Evolutionary conservation across 1,140 invertebrate genomes (phyloP).

Genomic region (honey bee (Apis mellifera)): DNA sequence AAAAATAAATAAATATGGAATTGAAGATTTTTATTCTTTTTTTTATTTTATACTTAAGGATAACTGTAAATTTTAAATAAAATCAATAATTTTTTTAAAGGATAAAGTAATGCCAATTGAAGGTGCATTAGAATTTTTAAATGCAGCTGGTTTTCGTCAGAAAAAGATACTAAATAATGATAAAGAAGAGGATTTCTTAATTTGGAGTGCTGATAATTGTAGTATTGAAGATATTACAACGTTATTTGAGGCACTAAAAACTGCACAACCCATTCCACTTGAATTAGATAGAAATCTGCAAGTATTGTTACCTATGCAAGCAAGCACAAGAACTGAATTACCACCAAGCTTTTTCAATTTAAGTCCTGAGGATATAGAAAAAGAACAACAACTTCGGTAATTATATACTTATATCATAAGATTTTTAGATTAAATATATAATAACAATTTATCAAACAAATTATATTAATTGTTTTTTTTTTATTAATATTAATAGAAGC

Average conservation of each 20-base stretch:
- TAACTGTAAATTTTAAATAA: background rate
- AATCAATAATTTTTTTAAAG: slow-evolving; percentile 54
- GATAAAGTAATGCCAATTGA: slow-evolving; percentile 91
- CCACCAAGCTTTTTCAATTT: slow-evolving; percentile 92
- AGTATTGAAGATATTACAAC: slow-evolving; percentile 81
- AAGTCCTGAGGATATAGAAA: slow-evolving; percentile 90
- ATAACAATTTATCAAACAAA: slow-evolving; percentile 11
- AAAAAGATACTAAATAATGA: slow-evolving; percentile 82
- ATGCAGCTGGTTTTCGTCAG: slow-evolving; percentile 91
- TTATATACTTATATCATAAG: slow-evolving; percentile 22
- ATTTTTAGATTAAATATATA: background rate
- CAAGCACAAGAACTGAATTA: slow-evolving; percentile 85
- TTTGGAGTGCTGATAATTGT: slow-evolving; percentile 83
- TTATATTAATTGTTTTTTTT: slow-evolving; percentile 19
- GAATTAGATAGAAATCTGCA: slow-evolving; percentile 92
- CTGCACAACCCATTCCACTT: slow-evolving; percentile 90
- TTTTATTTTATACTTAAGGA: background rate
- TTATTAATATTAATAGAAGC: slow-evolving; percentile 80
- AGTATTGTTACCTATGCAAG: slow-evolving; percentile 91
- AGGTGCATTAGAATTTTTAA: slow-evolving; percentile 91
- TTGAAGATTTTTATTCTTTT: background rate
- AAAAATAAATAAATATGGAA: background rate
- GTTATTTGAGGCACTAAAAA: slow-evolving; percentile 88
- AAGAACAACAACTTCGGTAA: slow-evolving; percentile 90
- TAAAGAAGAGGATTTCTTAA: slow-evolving; percentile 84